Conservation (phyloP, 2,797 vertebrate species). For the Sus cebifrons region DNA sequence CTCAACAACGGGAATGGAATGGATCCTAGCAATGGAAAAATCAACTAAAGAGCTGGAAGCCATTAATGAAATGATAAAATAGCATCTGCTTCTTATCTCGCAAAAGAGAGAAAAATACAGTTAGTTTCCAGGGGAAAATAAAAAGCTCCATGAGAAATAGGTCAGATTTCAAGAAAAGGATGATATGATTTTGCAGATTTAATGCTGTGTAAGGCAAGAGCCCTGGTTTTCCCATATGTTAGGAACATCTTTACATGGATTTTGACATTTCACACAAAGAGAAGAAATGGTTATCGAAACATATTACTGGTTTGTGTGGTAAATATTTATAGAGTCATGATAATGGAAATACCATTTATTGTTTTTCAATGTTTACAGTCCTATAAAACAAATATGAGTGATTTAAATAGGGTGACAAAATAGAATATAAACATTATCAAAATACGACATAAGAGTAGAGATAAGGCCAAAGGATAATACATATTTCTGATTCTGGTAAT, state of each 20-base stretch:
- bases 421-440: not conserved
- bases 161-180: slow-evolving; percentile 5
- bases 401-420: slow-evolving; percentile 38
- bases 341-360: not conserved
- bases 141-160: not conserved
- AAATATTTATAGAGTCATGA: slow-evolving; percentile 6
- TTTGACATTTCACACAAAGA: not conserved
- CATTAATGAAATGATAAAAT: slow-evolving; percentile 4
- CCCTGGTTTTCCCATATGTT: not conserved
- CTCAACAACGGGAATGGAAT: slow-evolving; percentile 31
- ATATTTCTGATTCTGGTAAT: slow-evolving; percentile 35
- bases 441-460: not conserved
- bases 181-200: not conserved
- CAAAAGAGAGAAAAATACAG: not conserved
- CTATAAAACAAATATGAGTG: not conserved
- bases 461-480: not conserved
- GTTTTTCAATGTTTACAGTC: not conserved
- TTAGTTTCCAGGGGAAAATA: not conserved
- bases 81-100: slow-evolving; percentile 8
- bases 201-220: slow-evolving; percentile 1
- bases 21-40: slow-evolving; percentile 50
- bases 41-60: not conserved
- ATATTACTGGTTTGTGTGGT: not conserved
- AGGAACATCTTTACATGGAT: not conserved
- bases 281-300: not conserved